Evolutionary conservation across 2,888 invertebrate species (phyloP).

Genomic region (Morpho deidamia): DNA sequence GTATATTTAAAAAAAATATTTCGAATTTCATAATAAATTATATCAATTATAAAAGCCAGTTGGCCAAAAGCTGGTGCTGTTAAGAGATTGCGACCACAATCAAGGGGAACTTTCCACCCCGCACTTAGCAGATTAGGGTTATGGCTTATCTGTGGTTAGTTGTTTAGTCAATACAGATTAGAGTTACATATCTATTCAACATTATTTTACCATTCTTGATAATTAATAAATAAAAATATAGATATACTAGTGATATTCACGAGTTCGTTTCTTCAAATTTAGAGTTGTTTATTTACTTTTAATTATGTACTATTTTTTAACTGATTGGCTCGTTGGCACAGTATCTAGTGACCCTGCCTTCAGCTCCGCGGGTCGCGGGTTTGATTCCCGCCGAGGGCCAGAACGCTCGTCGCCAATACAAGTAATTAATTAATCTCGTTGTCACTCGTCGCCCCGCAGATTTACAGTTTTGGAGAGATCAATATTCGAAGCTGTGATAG

Average conservation of each 20-base stretch:
- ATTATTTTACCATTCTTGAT: too few relatives aligned
- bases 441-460: slow-evolving; percentile 33
- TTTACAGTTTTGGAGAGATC: slow-evolving; percentile 16
- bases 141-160: slow-evolving; percentile 20
- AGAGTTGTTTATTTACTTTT: too few relatives aligned
- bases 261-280: too few relatives aligned
- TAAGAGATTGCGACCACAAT: not conserved
- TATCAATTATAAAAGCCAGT: slow-evolving; percentile 7
- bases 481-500: too few relatives aligned
- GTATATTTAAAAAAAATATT: not conserved
- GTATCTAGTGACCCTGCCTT: too few relatives aligned
- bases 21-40: not conserved
- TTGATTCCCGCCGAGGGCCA: too few relatives aligned
- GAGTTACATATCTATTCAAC: slow-evolving; percentile 7
- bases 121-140: slow-evolving; percentile 23
- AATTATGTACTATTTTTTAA: too few relatives aligned
- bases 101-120: slow-evolving; percentile 13
- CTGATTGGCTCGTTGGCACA: too few relatives aligned
- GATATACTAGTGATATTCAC: too few relatives aligned
- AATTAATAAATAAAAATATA: too few relatives aligned
- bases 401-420: slow-evolving; percentile 33
- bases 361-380: too few relatives aligned
- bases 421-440: slow-evolving; percentile 60
- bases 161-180: slow-evolving; percentile 20
- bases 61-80: not conserved